Percentiles rank a stretch among this genome's conserved stretches.
phyloP scores from a whole-genome alignment of 2,113 vertebrate genomes.

The Riparia riparia region DNA sequence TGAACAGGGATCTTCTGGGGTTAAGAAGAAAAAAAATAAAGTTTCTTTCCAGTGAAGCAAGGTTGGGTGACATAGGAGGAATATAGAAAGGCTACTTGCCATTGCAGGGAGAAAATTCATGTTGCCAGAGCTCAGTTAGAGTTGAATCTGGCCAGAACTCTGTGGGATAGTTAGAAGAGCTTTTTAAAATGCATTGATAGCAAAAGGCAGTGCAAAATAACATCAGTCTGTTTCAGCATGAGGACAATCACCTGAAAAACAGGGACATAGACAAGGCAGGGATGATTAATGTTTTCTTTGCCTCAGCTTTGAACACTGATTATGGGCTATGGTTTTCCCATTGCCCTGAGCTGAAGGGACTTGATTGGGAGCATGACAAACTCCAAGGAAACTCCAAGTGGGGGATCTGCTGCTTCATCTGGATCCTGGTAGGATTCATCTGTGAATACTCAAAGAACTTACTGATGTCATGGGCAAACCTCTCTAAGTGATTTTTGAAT shows the following conservation, averaged over 20 bases:
- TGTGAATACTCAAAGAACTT: neutral
- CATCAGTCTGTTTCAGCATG: neutral
- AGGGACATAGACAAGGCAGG: neutral
- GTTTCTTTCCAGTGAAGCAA: neutral
- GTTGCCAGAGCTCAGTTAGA: neutral
- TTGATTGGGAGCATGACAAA: neutral
- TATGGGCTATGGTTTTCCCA: neutral
- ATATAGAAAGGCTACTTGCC: neutral
- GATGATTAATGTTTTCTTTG: neutral
- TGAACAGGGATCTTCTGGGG: neutral
- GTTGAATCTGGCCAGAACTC: neutral
- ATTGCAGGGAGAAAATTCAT: neutral
- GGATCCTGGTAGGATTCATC: neutral
- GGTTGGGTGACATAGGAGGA: accelerated
- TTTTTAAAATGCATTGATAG: neutral
- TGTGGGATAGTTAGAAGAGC: neutral
- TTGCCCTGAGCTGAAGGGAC: neutral
- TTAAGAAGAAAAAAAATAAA: neutral
- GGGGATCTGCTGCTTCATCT: neutral
- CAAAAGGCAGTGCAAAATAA: neutral
- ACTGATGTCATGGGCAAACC: neutral
- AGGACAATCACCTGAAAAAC: neutral
- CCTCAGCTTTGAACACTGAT: neutral
- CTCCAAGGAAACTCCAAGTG: neutral
- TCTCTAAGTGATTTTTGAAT: neutral